phyloP scores from a whole-genome alignment of 2,113 vertebrate genomes.

The Cynopterus brachyotis region DNA sequence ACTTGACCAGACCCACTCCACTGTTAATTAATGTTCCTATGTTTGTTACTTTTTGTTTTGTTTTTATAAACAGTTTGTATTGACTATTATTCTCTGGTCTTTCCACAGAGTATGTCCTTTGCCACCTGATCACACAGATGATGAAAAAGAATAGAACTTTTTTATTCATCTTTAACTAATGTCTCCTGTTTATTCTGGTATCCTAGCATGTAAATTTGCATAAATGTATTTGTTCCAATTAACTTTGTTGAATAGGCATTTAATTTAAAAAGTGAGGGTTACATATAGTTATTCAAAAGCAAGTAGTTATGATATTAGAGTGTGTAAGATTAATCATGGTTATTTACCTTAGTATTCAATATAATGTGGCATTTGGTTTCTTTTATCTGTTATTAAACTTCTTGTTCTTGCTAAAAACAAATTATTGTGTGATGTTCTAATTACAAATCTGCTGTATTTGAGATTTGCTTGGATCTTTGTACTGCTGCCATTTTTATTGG shows the following conservation, averaged over 20 bases:
- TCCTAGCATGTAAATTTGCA: conserved; percentile 57
- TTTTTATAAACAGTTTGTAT: not conserved
- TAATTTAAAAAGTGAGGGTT: conserved; percentile 53
- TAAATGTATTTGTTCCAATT: conserved; percentile 42
- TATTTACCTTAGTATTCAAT: conserved; percentile 35
- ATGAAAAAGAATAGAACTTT: conserved; percentile 72
- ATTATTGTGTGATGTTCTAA: conserved; percentile 46
- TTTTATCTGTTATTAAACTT: conserved; percentile 49
- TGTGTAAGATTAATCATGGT: conserved; percentile 28
- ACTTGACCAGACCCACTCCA: not conserved
- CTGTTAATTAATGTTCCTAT: not conserved
- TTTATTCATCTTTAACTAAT: not conserved
- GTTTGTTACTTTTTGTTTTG: not conserved
- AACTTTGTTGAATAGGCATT: conserved; percentile 57
- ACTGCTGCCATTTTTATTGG: conserved; percentile 52
- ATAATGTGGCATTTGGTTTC: conserved; percentile 38
- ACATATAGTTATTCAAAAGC: conserved; percentile 45
- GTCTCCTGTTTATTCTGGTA: not conserved
- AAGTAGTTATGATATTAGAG: conserved; percentile 44
- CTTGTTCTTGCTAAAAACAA: conserved; percentile 16
- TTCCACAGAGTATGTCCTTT: conserved; percentile 70
- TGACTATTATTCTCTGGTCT: conserved; percentile 49
- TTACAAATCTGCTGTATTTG: conserved; percentile 32
- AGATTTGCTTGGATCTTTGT: conserved; percentile 51
- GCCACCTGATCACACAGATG: conserved; percentile 66